Evolutionary conservation across 2,888 invertebrate genomes (phyloP).

Genomic region (Cylloceria caligata): DNA sequence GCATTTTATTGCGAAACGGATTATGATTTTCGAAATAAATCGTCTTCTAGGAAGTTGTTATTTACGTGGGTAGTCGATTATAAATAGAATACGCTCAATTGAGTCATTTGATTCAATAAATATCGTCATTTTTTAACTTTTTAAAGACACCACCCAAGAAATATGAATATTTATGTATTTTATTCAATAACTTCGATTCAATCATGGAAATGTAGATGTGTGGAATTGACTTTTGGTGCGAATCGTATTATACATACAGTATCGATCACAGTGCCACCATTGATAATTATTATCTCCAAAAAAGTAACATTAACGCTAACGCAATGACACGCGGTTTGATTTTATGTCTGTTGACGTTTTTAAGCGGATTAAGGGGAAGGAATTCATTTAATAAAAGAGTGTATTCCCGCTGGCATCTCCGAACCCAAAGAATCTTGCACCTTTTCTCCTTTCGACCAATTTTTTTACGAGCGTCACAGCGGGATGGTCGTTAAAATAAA

Average conservation of each 20-base stretch:
- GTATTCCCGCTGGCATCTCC: slow-evolving; percentile 22
- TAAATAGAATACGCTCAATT: background rate
- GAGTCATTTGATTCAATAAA: background rate
- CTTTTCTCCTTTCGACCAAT: slow-evolving; percentile 37
- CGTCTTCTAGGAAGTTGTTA: too few species aligned
- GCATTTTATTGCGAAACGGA: background rate
- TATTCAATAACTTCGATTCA: slow-evolving; percentile 7
- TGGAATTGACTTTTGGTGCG: background rate
- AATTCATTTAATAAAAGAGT: slow-evolving; percentile 10
- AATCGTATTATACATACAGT: background rate
- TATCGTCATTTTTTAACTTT: background rate
- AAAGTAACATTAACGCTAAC: background rate
- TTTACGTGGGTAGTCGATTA: too few species aligned
- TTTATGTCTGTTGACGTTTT: slow-evolving; percentile 9
- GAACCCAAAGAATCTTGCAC: slow-evolving; percentile 10
- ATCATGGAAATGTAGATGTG: background rate
- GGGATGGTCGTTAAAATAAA: slow-evolving; percentile 51
- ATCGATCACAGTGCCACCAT: background rate
- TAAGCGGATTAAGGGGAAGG: background rate
- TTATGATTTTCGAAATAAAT: too few species aligned
- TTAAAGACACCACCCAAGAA: background rate
- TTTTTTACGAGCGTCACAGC: slow-evolving; percentile 55
- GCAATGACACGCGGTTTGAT: background rate
- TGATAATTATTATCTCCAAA: background rate
- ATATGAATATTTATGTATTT: slow-evolving; percentile 8